Percentiles rank a stretch among this genome's conserved stretches.
Evolutionary conservation across 2,797 vertebrate species (phyloP).

Genomic region (Acanthis flammea): DNA sequence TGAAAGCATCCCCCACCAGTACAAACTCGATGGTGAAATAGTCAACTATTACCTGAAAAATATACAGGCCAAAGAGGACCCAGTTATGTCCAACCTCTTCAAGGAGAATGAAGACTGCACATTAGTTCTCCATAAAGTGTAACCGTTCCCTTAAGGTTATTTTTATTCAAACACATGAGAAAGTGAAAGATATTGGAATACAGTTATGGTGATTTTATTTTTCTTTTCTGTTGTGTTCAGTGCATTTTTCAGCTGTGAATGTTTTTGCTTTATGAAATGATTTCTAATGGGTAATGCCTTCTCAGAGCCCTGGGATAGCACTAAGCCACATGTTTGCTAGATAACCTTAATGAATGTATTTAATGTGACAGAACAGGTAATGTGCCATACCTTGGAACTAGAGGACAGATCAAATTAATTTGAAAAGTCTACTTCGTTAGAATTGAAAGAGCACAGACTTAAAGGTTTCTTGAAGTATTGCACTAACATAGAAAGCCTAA

Average conservation of each 20-base stretch:
- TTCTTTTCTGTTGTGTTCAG: conserved; percentile 41
- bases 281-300: conserved; percentile 54
- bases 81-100: conserved; percentile 74
- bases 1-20: conserved; percentile 90
- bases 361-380: conserved; percentile 23
- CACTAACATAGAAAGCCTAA: conserved; percentile 62
- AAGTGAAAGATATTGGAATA: conserved; percentile 60
- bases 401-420: not conserved
- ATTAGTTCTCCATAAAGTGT: conserved; percentile 90
- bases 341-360: conserved; percentile 58
- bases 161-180: conserved; percentile 46
- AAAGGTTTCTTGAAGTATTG: conserved; percentile 36
- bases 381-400: conserved; percentile 25
- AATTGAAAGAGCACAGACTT: conserved; percentile 30
- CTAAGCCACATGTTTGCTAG: conserved; percentile 6
- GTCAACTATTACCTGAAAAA: conserved; percentile 88
- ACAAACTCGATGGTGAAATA: conserved; percentile 90
- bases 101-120: conserved; percentile 88
- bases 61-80: conserved; percentile 77
- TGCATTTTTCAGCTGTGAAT: conserved; percentile 72
- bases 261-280: conserved; percentile 62
- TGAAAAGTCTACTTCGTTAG: conserved; percentile 20
- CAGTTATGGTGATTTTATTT: conserved; percentile 43
- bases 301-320: conserved; percentile 51
- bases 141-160: conserved; percentile 32